These are phyloP conservation scores for Amblyteles armatorius DNA, from an alignment of 2,888 invertebrate species.

Conservation along the genomic window DNA sequence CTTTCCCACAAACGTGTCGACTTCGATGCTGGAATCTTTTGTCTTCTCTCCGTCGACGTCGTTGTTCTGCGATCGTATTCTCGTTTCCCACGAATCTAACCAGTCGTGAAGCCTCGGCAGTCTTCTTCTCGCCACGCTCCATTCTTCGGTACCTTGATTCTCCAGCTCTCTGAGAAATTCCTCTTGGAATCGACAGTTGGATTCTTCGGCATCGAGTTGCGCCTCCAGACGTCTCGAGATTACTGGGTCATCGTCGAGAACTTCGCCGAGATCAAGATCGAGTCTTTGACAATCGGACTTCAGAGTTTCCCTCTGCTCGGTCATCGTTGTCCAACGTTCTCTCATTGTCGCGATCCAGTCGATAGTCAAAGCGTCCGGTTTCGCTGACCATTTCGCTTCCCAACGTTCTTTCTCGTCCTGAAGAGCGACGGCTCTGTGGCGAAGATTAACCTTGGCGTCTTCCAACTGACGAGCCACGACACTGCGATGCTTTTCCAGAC, in stretches of 20 bases:
- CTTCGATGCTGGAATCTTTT: constrained; percentile 57
- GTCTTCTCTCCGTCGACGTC: constrained; percentile 55
- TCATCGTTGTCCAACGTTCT: constrained; percentile 80
- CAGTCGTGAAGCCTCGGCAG: constrained; percentile 81
- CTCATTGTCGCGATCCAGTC: constrained; percentile 82
- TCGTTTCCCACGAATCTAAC: constrained; percentile 82
- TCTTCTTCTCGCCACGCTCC: constrained; percentile 80
- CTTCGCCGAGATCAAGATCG: constrained; percentile 75
- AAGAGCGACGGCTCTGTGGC: constrained; percentile 80
- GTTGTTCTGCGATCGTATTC: constrained; percentile 74
- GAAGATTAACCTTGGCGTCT: constrained; percentile 82
- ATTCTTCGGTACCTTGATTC: constrained; percentile 81
- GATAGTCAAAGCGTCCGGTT: constrained; percentile 74
- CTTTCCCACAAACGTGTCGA: constrained; percentile 85
- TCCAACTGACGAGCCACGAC: constrained; percentile 80
- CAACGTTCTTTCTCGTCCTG: constrained; percentile 82
- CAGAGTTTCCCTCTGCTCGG: constrained; percentile 76
- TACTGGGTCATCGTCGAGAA: constrained; percentile 75
- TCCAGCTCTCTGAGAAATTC: constrained; percentile 81
- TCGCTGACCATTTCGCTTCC: constrained; percentile 80
- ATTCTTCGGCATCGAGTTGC: constrained; percentile 81
- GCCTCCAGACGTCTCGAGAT: constrained; percentile 72
- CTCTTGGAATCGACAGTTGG: constrained; percentile 80
- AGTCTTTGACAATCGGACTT: constrained; percentile 78
- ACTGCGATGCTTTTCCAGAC: constrained; percentile 79